These are phyloP conservation scores for Margaritifera margaritifera DNA, from an alignment of 2,888 invertebrate genomes.

Conservation along the genomic window DNA sequence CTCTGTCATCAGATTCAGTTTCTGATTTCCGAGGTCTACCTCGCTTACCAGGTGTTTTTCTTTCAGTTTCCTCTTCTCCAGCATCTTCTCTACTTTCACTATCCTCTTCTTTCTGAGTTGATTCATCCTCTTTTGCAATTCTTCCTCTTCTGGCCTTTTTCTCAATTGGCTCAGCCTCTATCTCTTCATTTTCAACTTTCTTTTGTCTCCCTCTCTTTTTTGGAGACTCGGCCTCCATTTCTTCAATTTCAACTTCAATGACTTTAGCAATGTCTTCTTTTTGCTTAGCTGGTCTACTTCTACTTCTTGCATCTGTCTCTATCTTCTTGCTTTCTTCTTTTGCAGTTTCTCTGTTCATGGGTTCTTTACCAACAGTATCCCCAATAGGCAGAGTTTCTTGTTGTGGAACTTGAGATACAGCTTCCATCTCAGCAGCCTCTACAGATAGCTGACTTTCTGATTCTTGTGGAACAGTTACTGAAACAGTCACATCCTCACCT, in stretches of 20 bases:
- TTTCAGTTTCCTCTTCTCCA: constrained; percentile 12
- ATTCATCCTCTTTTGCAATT: constrained; percentile 25
- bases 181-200: constrained; percentile 14
- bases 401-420: constrained; percentile 18
- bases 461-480: neutral
- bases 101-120: constrained; percentile 19
- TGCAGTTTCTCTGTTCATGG: neutral
- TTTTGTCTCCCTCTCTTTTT: constrained; percentile 8
- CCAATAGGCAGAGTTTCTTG: neutral
- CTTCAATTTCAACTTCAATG: constrained; percentile 13
- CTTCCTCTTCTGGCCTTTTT: constrained; percentile 33
- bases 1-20: constrained; percentile 3
- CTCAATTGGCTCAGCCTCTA: constrained; percentile 5
- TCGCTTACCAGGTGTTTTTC: neutral
- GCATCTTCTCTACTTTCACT: constrained; percentile 6
- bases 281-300: constrained; percentile 1
- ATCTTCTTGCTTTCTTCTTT: constrained; percentile 5
- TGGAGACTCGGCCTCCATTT: constrained; percentile 5
- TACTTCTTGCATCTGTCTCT: neutral
- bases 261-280: constrained; percentile 1
- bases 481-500: constrained; percentile 8
- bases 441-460: constrained; percentile 9
- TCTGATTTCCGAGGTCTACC: neutral
- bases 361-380: neutral
- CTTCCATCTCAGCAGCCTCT: constrained; percentile 8